Conservation (phyloP, 2,888 invertebrate genomes). For the Notocelia uddmanniana region DNA sequence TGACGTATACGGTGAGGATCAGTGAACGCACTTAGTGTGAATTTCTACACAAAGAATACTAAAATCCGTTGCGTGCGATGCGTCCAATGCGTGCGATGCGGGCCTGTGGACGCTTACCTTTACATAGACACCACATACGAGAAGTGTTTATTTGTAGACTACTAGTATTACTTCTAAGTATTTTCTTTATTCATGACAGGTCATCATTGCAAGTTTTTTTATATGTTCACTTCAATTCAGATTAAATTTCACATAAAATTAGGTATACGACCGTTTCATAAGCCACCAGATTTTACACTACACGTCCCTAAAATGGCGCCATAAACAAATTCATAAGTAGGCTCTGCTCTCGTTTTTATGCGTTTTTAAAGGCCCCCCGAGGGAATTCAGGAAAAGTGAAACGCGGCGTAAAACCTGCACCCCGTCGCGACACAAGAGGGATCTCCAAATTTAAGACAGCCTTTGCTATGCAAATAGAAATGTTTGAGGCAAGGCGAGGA, state of each 20-base stretch:
- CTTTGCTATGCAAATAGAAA: slow-evolving; percentile 44
- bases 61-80: too few relatives aligned
- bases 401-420: slow-evolving; percentile 77
- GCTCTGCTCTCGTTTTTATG: slow-evolving; percentile 79
- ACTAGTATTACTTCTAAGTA: too few relatives aligned
- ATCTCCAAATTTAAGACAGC: slow-evolving; percentile 47
- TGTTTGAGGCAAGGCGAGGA: slow-evolving; percentile 35
- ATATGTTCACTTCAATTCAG: slow-evolving; percentile 61
- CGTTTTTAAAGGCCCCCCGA: slow-evolving; percentile 78
- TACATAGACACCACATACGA: too few relatives aligned
- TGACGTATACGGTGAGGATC: too few relatives aligned
- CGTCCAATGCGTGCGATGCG: too few relatives aligned
- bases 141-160: too few relatives aligned
- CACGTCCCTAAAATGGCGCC: slow-evolving; percentile 72
- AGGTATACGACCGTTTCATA: slow-evolving; percentile 73
- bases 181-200: neutral
- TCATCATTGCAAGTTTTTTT: neutral
- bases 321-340: slow-evolving; percentile 86
- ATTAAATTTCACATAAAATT: slow-evolving; percentile 66
- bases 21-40: too few relatives aligned
- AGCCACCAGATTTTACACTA: slow-evolving; percentile 63
- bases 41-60: too few relatives aligned
- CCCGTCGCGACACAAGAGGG: slow-evolving; percentile 71
- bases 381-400: slow-evolving; percentile 77
- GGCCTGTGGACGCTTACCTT: too few relatives aligned